A percentile compares a stretch with the other conserved stretches of the same genome.
phyloP scores from a whole-genome alignment of 2,888 invertebrate genomes.

The Balanococcus diminutus region DNA sequence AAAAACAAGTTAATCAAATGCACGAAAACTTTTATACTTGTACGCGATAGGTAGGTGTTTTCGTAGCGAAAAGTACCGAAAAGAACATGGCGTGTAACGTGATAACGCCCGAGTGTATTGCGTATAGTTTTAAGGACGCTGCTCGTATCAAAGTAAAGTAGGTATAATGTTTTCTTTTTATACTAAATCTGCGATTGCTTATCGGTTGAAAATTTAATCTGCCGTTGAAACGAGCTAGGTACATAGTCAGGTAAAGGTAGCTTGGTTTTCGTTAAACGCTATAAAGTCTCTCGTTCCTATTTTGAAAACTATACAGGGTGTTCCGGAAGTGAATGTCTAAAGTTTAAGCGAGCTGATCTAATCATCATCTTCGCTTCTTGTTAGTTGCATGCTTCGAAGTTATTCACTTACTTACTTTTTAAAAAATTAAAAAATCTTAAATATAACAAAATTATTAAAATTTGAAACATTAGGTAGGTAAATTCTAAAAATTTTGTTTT shows the following conservation, averaged over 20 bases:
- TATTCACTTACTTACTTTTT: too few relatives aligned
- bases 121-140: neutral
- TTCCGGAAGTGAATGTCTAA: too few relatives aligned
- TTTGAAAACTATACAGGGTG: too few relatives aligned
- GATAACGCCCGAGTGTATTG: neutral
- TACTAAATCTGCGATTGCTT: neutral
- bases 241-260: neutral
- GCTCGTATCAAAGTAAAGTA: neutral
- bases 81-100: neutral
- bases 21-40: neutral
- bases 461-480: too few relatives aligned
- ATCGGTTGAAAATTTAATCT: constrained; percentile 5
- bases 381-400: too few relatives aligned
- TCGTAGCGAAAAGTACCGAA: neutral
- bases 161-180: neutral
- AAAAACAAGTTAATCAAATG: constrained; percentile 25
- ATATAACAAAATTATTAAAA: too few relatives aligned
- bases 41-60: neutral
- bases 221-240: neutral
- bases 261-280: neutral
- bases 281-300: neutral
- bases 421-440: too few relatives aligned
- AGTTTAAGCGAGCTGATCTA: too few relatives aligned
- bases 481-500: too few relatives aligned
- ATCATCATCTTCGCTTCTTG: too few relatives aligned